These are phyloP conservation scores for Geotrypetes seraphini DNA, from an alignment of 2,797 vertebrate genomes.

Conservation along the genomic window DNA sequence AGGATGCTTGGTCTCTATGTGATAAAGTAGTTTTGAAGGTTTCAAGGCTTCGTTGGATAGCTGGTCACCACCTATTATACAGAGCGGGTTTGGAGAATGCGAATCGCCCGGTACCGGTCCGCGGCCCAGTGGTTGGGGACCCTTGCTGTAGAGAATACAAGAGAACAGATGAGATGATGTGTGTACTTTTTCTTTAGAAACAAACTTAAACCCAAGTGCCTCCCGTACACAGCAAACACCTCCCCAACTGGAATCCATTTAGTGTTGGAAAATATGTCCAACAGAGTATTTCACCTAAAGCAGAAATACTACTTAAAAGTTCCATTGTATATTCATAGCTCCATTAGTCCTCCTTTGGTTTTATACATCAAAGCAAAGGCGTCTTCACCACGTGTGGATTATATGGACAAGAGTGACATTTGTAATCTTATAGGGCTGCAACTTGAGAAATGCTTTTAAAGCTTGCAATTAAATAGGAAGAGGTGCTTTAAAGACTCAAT, in stretches of 20 bases:
- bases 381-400: conserved; percentile 78
- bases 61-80: no score
- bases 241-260: conserved; percentile 49
- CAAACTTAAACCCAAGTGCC: conserved; percentile 19
- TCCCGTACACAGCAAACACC: conserved; percentile 25
- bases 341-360: conserved; percentile 79
- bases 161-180: no score
- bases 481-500: conserved; percentile 52
- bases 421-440: conserved; percentile 75
- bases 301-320: conserved; percentile 77
- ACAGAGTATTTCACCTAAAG: conserved; percentile 71
- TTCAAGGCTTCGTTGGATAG: no score
- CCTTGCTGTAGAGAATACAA: no score
- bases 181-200: no score
- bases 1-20: no score
- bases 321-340: conserved; percentile 84
- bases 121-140: no score
- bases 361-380: conserved; percentile 80
- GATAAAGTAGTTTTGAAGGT: no score
- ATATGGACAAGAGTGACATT: conserved; percentile 74
- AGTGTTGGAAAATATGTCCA: conserved; percentile 69
- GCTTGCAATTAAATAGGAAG: conserved; percentile 60
- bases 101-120: no score
- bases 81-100: no score
- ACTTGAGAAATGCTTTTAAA: conserved; percentile 73